Evolutionary conservation across 2,113 vertebrate genomes (phyloP), one percentile per base, ranked within the genome.

Genomic region (Micromys minutus): DNA sequence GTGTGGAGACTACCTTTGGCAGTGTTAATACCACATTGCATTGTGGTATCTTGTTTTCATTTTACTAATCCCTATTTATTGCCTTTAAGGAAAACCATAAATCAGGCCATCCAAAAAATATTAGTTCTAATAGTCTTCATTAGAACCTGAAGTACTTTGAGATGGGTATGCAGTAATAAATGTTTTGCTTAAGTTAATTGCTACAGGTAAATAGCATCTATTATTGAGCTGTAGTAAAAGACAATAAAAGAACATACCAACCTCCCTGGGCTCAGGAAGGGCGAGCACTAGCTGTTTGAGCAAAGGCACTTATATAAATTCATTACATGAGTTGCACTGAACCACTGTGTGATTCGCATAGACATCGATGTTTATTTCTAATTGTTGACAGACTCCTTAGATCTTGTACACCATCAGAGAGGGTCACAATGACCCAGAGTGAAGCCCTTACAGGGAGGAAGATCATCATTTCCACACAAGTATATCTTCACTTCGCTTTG

Each of bases 361-460:
- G 76, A 92, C 42, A 47, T 2, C 89, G 93, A 93, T 74, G 42
- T 89, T n/a, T 10, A 1, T 88, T 93, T 96, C 87, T 97, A 96
- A 97, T 93, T 96, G 80, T 71, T 71, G 39, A 57, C 71, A 80
- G 72, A n/a, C 93, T 96, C 86, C 90, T 34, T 45, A 92, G 90
- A 75, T 95, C 75, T 91, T 90, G 71, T 94, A 52, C 52, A 21
- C 8, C 65, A 88, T 39, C 9, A 45, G n/a, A 96, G 31, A 67
- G 93, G 95, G 96, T 97, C 97, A 97, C 94, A 92, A 77, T 94
- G 95, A 97, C 97, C 96, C 85, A 92, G 95, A 94, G 61, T 22
- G 81, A 97, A 84, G 96, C 36, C 55, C 72, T 80, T 67, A 95
- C 36, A 90, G 81, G 65, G 71, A 94, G 22, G 45, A 81, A 86